These are phyloP conservation scores for Myrmophylax atrothorax DNA, from an alignment of 2,113 vertebrate species.

Conservation along the genomic window DNA sequence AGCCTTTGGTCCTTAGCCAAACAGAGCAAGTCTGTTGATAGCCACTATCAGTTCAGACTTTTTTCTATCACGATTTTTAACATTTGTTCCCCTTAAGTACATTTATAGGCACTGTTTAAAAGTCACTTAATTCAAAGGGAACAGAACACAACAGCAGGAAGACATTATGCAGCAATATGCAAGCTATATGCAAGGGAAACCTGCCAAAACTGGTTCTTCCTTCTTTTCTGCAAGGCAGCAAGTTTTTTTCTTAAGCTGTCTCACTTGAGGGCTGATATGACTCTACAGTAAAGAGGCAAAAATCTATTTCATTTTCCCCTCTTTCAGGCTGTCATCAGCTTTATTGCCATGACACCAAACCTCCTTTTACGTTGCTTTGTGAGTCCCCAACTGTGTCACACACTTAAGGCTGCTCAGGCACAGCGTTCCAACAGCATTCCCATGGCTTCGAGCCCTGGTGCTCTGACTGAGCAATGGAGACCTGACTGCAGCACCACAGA, in stretches of 20 bases:
- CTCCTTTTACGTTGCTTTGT: accelerated
- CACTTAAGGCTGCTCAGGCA: background rate
- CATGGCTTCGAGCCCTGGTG: background rate
- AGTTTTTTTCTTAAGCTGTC: background rate
- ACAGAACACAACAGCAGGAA: background rate
- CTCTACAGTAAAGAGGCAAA: background rate
- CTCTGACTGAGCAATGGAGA: background rate
- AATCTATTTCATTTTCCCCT: background rate
- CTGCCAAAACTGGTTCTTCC: background rate
- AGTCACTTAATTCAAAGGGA: background rate
- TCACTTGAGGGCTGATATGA: background rate
- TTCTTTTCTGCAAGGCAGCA: background rate
- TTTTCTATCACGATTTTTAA: background rate
- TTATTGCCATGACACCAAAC: background rate
- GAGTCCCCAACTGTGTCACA: background rate
- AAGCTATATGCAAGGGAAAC: background rate
- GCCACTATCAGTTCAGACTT: background rate
- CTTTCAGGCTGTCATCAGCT: background rate
- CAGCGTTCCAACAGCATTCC: background rate
- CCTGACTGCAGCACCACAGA: background rate
- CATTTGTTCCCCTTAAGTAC: background rate
- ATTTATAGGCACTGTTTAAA: background rate
- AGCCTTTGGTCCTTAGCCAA: background rate
- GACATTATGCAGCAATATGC: background rate
- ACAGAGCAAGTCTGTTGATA: background rate